Evolutionary conservation across 2,113 vertebrate genomes (phyloP).

Genomic region (Oreotragus oreotragus): DNA sequence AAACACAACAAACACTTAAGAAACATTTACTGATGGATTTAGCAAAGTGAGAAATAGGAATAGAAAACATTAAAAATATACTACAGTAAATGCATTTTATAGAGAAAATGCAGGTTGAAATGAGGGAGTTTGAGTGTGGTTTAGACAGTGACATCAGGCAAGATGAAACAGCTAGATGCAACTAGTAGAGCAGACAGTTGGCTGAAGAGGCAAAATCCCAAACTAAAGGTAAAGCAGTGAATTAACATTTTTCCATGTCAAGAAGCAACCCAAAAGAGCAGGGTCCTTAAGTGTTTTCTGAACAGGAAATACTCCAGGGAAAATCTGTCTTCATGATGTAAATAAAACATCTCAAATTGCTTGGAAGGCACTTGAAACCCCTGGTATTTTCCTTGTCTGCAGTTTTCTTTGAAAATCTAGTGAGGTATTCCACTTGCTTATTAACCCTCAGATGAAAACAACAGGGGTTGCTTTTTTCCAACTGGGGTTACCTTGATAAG

Average conservation of each 20-base stretch:
- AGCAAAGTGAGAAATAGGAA: neutral
- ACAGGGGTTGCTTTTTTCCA: neutral
- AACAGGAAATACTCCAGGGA: conserved; percentile 52
- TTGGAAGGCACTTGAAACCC: conserved; percentile 38
- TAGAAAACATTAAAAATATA: neutral
- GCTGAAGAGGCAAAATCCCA: conserved; percentile 23
- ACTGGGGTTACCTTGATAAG: neutral
- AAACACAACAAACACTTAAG: neutral
- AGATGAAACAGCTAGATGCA: conserved; percentile 10
- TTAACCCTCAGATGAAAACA: conserved; percentile 42
- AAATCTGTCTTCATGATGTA: conserved; percentile 49
- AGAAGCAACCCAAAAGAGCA: conserved; percentile 43
- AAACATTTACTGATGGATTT: conserved; percentile 23
- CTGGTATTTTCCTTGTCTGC: conserved; percentile 1
- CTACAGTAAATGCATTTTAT: neutral
- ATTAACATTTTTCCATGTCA: conserved; percentile 60
- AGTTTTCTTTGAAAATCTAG: conserved; percentile 43
- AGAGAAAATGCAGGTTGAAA: conserved; percentile 25
- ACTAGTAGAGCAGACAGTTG: conserved; percentile 29
- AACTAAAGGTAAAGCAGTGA: conserved; percentile 41
- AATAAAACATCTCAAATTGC: conserved; percentile 56
- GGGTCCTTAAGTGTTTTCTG: conserved; percentile 31
- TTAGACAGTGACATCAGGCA: neutral
- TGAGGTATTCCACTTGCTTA: conserved; percentile 28
- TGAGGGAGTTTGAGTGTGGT: neutral